These are phyloP conservation scores for Seira sanloemensis DNA, from an alignment of 2,888 invertebrate species.

Conservation along the genomic window DNA sequence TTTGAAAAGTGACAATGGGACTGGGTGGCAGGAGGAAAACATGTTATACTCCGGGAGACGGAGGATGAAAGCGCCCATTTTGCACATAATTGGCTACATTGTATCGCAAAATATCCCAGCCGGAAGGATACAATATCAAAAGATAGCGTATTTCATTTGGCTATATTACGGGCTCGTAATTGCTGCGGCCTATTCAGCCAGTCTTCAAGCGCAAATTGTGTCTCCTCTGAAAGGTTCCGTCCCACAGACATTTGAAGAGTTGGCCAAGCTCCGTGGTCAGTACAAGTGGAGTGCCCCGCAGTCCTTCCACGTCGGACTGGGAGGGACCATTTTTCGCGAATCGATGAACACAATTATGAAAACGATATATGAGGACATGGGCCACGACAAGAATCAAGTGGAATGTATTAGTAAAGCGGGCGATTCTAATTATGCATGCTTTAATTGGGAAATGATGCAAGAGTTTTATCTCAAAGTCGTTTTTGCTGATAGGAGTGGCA, in stretches of 20 bases:
- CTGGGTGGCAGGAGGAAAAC: too few relatives aligned
- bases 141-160: conserved; percentile 19
- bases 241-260: conserved; percentile 2
- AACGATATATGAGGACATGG: conserved; percentile 12
- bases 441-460: conserved; percentile 44
- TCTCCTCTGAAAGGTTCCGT: not conserved
- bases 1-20: not conserved
- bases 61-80: not conserved
- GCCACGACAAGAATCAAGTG: conserved; percentile 15
- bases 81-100: conserved; percentile 3
- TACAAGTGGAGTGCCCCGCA: conserved; percentile 29
- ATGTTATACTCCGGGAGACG: too few relatives aligned
- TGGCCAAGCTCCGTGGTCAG: not conserved
- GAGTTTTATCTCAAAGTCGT: conserved; percentile 21
- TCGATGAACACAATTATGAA: conserved; percentile 20
- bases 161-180: conserved; percentile 28
- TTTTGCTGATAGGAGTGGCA: conserved; percentile 24
- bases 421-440: conserved; percentile 23
- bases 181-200: conserved; percentile 9
- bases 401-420: conserved; percentile 27
- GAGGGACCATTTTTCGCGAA: conserved; percentile 15
- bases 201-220: conserved; percentile 27
- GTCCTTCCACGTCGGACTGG: conserved; percentile 19
- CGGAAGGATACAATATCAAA: not conserved
- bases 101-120: not conserved